Conservation (phyloP, 2,113 vertebrate species). For the Crotalus tigris region DNA sequence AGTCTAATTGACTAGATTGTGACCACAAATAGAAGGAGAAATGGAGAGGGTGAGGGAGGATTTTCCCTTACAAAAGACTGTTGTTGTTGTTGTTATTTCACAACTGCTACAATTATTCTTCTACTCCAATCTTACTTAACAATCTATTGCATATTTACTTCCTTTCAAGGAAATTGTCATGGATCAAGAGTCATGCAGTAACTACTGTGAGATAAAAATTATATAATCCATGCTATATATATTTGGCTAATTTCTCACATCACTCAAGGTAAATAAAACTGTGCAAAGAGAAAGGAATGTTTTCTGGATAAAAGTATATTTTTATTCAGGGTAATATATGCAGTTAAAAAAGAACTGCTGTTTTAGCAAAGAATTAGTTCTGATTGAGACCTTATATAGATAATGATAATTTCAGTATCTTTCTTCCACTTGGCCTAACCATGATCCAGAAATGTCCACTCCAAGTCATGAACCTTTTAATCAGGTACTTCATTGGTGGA, state of each 20-base stretch:
- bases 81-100: neutral
- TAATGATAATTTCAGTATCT: neutral
- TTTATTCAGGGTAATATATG: neutral
- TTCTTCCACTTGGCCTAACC: neutral
- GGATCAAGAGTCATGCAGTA: neutral
- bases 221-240: too few species aligned
- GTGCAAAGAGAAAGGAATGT: too few species aligned
- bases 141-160: too few species aligned
- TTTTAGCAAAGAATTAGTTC: neutral
- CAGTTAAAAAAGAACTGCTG: neutral
- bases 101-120: neutral
- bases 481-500: neutral
- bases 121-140: neutral
- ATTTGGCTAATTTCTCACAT: neutral
- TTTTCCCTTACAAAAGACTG: neutral
- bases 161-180: neutral
- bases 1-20: neutral
- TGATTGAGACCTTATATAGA: neutral
- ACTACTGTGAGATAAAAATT: neutral
- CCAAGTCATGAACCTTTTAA: neutral
- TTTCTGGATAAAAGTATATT: neutral
- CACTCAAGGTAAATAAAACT: neutral
- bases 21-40: neutral
- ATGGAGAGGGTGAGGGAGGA: neutral
- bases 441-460: neutral